phyloP scores from a whole-genome alignment of 2,888 invertebrate species.

The Dynastes tityus region DNA sequence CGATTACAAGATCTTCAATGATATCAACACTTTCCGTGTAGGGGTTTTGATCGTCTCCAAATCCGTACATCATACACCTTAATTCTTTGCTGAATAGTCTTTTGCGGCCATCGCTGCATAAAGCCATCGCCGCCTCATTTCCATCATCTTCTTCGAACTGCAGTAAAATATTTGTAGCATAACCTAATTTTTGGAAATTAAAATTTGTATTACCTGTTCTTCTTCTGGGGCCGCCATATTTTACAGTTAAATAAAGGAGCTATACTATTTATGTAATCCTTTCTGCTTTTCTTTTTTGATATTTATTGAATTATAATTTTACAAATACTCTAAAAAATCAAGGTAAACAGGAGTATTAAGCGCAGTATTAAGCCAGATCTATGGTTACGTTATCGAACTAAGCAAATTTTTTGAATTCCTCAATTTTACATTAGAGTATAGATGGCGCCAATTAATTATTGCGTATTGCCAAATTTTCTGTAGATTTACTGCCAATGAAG shows the following conservation, averaged over 20 bases:
- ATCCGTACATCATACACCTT: constrained; percentile 99
- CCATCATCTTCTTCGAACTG: constrained; percentile 80
- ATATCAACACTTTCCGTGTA: constrained; percentile 99
- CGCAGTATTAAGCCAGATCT: no score
- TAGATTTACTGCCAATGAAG: no score
- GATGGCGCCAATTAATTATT: no score
- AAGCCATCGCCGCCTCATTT: constrained; percentile 79
- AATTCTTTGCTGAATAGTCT: constrained; percentile 93
- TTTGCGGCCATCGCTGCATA: constrained; percentile 79
- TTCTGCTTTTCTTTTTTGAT: neutral
- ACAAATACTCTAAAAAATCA: no score
- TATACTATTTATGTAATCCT: neutral
- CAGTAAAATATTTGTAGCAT: constrained; percentile 59
- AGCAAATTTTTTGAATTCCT: no score
- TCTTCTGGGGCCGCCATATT: constrained; percentile 48
- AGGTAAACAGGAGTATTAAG: no score
- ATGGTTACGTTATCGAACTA: no score
- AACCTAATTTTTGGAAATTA: no score
- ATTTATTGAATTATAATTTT: no score
- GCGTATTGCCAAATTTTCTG: no score
- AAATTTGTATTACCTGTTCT: constrained; percentile 43
- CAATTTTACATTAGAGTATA: no score
- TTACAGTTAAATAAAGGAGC: neutral
- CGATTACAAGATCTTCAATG: constrained; percentile 96
- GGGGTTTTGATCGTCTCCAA: constrained; percentile 99